Evolutionary conservation across 2,888 invertebrate species (phyloP).

Genomic region (Cataglyphis rosenhaueri): DNA sequence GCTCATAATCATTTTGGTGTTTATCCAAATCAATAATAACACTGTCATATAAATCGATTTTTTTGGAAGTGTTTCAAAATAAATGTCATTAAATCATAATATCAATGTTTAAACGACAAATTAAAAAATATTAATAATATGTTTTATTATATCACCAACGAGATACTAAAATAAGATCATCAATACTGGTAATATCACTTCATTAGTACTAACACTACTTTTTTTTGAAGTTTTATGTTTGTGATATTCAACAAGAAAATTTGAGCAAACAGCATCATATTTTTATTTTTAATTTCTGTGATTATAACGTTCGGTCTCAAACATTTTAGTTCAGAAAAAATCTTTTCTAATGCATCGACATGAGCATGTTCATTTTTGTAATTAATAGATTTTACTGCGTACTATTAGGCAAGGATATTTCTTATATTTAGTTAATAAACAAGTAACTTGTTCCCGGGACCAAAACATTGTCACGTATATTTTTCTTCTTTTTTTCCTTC

Average conservation of each 20-base stretch:
- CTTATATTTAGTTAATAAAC: background rate
- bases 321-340: too few relatives aligned
- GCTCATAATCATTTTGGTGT: background rate
- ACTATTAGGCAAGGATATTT: background rate
- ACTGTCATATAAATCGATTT: background rate
- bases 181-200: background rate
- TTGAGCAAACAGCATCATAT: too few relatives aligned
- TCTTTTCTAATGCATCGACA: too few relatives aligned
- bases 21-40: background rate
- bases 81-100: background rate
- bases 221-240: background rate
- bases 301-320: too few relatives aligned
- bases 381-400: background rate
- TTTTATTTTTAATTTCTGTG: too few relatives aligned
- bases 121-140: background rate
- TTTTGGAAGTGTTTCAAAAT: background rate
- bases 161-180: background rate
- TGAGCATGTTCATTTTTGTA: background rate
- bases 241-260: background rate
- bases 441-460: background rate
- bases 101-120: background rate
- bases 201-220: background rate
- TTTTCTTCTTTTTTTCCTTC: background rate
- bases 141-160: background rate
- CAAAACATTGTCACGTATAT: conserved; percentile 2